Percentiles rank a stretch among this genome's conserved stretches.
Evolutionary conservation across 2,113 vertebrate species (phyloP).

Genomic region (pig (Sus scrofa)): T2T-Sscrofa CM000812.6:26545001-26545500

Average conservation of each 20-base stretch:
- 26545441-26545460: neutral
- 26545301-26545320: neutral
- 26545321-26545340: neutral
- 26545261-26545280: neutral
- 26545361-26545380: neutral
- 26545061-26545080: neutral
- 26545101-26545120: neutral
- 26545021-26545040: neutral
- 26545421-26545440: neutral
- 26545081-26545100: neutral
- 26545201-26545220: neutral
- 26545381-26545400: too few species aligned
- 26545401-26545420: neutral
- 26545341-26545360: neutral
- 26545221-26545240: neutral
- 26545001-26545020: neutral
- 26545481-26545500: neutral
- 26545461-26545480: neutral
- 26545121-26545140: neutral
- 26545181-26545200: neutral
- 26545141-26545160: neutral
- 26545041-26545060: neutral
- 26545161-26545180: neutral
- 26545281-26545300: neutral
- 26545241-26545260: neutral